phyloP scores from a whole-genome alignment of 1,140 invertebrate species.

The Drosophila rufa region DNA sequence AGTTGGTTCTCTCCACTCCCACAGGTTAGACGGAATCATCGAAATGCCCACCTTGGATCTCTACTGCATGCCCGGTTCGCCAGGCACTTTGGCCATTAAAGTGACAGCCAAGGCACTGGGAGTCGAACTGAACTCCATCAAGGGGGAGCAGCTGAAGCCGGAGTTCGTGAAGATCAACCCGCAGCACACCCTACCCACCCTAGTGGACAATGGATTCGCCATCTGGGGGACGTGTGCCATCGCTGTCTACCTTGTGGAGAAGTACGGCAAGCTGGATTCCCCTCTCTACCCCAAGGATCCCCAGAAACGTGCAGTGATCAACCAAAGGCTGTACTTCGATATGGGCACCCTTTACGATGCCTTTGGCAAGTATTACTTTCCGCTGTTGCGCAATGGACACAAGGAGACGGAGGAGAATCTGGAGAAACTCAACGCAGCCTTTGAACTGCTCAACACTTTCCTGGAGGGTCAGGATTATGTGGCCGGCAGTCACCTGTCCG shows the following conservation, averaged over 20 bases:
- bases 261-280: conserved; percentile 83
- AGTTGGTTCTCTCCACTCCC: conserved; percentile 30
- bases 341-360: conserved; percentile 88
- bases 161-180: conserved; percentile 86
- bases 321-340: conserved; percentile 91
- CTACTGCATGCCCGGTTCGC: conserved; percentile 89
- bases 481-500: conserved; percentile 88
- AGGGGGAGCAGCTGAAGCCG: conserved; percentile 88
- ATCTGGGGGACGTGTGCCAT: conserved; percentile 72
- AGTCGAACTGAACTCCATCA: conserved; percentile 90
- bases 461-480: conserved; percentile 88
- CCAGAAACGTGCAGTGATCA: conserved; percentile 88
- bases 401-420: conserved; percentile 87
- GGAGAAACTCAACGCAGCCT: conserved; percentile 87
- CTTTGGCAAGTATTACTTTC: conserved; percentile 88
- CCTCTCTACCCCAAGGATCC: conserved; percentile 87
- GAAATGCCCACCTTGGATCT: conserved; percentile 79
- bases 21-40: background rate
- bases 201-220: conserved; percentile 59
- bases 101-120: conserved; percentile 89
- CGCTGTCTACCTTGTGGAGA: conserved; percentile 62
- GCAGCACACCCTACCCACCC: conserved; percentile 73
- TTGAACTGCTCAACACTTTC: conserved; percentile 88
- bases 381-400: conserved; percentile 87
- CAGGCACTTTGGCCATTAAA: conserved; percentile 89